Base-by-base conservation (phyloP, 1,140 invertebrate genomes). In the Periplaneta americana region DNA sequence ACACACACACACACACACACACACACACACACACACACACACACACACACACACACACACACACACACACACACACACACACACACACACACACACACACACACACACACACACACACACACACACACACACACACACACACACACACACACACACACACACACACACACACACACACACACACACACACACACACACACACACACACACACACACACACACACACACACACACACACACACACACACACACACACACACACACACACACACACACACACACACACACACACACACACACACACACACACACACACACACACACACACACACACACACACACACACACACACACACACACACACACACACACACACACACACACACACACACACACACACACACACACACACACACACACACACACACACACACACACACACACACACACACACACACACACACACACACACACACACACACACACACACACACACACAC, bases 51-150 rank as follows among this genome's bases (percentile, higher is more conserved):
- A 81, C 80, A 81, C 80, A 81, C 80, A 78, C 80, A 81, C 80
- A 81, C 80, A 81, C 80, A 78, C 80, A 81, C 80, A 81, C 80
- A 81, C 80, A 78, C 80, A 81, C 80, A 81, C 80, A 81, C 80
- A 78, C 80, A 81, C 80, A 81, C 80, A 81, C 80, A 81, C 80
- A 81, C 80, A 81, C 80, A 81, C 80, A 81, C 80, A 81, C 80
- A 81, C 80, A 81, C 80, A 81, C 80, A 81, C 57, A 81, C 80
- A 85, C 84, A 85, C 84, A 85, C 82, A 85, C 48, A 84, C 81
- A 84, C 81, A 85, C 79, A 85, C 82, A 85, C 84, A 85, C 83
- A 85, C 86, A 83, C 86, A 87, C 86, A 87, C 87, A 83, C 81
- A 86, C 78, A 81, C 78, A 82, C 81, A 81, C 81, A 81, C 81